A percentile compares a stretch with the other conserved stretches of the same genome.
phyloP scores from a whole-genome alignment of 2,113 vertebrate species.

The Opisthocomus hoazin region DNA sequence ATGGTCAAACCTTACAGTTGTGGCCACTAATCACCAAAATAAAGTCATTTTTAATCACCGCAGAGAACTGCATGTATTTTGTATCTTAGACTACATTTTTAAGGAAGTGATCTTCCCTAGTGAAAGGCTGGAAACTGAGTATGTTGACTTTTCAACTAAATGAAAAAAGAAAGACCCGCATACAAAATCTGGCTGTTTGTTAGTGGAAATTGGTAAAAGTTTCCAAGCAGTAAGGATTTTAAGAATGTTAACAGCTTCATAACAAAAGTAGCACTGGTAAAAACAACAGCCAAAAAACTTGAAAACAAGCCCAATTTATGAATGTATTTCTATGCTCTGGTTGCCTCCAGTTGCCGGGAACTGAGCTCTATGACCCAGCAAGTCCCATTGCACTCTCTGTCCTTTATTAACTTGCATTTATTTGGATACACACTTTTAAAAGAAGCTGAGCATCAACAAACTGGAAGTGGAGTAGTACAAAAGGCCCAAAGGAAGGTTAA shows the following conservation, averaged over 20 bases:
- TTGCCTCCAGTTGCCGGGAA: not conserved
- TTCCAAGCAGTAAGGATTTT: not conserved
- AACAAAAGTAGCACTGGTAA: not conserved
- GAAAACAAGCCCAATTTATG: not conserved
- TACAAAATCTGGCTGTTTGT: not conserved
- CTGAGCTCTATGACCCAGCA: not conserved
- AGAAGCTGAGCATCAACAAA: slow-evolving; percentile 3
- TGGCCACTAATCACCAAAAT: not conserved
- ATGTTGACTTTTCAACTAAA: not conserved
- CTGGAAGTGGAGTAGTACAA: not conserved
- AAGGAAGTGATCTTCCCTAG: not conserved
- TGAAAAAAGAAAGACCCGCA: not conserved
- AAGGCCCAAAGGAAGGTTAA: slow-evolving; percentile 32
- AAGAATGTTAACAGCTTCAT: not conserved
- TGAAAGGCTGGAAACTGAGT: not conserved
- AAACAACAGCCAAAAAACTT: not conserved
- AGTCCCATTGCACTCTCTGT: not conserved
- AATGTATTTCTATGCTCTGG: not conserved
- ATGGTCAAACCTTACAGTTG: not conserved
- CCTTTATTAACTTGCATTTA: slow-evolving; percentile 55
- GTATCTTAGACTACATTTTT: not conserved
- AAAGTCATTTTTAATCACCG: not conserved
- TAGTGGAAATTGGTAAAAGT: not conserved
- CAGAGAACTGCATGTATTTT: not conserved
- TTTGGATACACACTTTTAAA: slow-evolving; percentile 1